Evolutionary conservation across 1,140 invertebrate species (phyloP).

Genomic region (Drosophila nigromelanica): DNA sequence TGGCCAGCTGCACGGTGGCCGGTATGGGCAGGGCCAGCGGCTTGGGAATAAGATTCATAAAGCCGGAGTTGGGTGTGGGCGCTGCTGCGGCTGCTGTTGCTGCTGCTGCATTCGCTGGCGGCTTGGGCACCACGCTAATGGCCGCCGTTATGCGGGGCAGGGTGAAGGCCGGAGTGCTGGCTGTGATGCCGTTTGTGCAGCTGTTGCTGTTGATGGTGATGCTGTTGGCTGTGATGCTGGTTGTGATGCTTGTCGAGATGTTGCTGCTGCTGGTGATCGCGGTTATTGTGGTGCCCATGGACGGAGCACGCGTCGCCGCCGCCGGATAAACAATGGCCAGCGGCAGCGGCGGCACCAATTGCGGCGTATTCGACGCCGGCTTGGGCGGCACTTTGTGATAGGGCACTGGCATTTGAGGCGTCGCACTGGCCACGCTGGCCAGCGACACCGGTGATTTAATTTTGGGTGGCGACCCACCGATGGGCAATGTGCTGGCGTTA

Average conservation of each 20-base stretch:
- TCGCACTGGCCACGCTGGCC: too few species aligned
- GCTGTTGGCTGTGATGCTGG: neutral
- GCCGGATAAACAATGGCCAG: slow-evolving; percentile 63
- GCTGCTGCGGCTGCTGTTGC: neutral
- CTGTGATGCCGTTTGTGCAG: neutral
- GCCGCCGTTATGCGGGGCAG: slow-evolving; percentile 25
- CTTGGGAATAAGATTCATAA: neutral
- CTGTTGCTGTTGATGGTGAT: neutral
- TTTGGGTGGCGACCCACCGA: neutral
- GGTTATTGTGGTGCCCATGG: neutral
- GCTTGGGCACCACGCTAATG: slow-evolving; percentile 16
- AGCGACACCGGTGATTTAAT: too few species aligned
- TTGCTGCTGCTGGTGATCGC: neutral
- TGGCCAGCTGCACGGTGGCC: neutral
- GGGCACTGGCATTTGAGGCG: too few species aligned
- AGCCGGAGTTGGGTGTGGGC: too few species aligned
- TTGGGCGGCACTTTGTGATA: neutral
- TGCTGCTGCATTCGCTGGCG: neutral
- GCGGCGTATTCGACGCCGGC: neutral
- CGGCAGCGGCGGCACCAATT: slow-evolving; percentile 24
- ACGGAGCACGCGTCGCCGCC: too few species aligned
- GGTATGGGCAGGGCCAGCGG: neutral
- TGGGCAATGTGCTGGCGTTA: neutral
- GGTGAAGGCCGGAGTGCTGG: slow-evolving; percentile 4
- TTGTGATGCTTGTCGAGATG: neutral